These are phyloP conservation scores for Dermatophagoides farinae DNA, from an alignment of 1,140 invertebrate genomes.

Conservation along the genomic window DNA sequence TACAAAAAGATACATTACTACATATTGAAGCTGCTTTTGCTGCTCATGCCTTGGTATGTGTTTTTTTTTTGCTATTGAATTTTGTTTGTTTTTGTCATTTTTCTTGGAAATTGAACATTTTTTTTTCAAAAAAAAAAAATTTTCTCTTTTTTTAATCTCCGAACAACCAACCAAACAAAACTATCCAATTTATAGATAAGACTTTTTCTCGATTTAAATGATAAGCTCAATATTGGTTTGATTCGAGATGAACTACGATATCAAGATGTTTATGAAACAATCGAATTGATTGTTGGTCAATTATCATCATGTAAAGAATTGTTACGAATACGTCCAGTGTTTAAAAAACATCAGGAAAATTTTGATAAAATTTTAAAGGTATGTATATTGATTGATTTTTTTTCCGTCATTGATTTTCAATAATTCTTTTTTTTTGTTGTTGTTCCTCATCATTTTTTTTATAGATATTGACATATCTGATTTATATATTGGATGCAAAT, in stretches of 20 bases:
- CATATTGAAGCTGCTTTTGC: constrained; percentile 55
- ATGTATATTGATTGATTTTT: constrained; percentile 37
- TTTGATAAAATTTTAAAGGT: constrained; percentile 44
- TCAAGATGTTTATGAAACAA: constrained; percentile 38
- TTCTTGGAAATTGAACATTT: too few relatives aligned
- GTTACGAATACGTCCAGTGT: constrained; percentile 41
- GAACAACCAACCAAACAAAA: too few relatives aligned
- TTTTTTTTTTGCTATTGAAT: neutral
- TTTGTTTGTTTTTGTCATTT: neutral
- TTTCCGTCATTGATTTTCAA: neutral
- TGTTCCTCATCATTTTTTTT: too few relatives aligned
- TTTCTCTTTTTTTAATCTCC: too few relatives aligned
- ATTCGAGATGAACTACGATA: constrained; percentile 38
- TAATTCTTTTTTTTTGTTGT: neutral
- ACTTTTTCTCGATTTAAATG: constrained; percentile 52
- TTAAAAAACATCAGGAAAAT: constrained; percentile 53
- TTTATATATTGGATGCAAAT: constrained; percentile 47
- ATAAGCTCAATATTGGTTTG: constrained; percentile 35
- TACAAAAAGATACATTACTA: constrained; percentile 47
- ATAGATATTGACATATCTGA: constrained; percentile 43
- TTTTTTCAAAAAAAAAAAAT: too few relatives aligned
- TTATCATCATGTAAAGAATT: constrained; percentile 27
- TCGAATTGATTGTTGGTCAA: constrained; percentile 21
- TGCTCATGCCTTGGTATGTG: constrained; percentile 38
- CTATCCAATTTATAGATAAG: constrained; percentile 25